Percentiles rank a stretch among this genome's conserved stretches.
phyloP scores from a whole-genome alignment of 2,888 invertebrate species.

The Geophilus truncorum region DNA sequence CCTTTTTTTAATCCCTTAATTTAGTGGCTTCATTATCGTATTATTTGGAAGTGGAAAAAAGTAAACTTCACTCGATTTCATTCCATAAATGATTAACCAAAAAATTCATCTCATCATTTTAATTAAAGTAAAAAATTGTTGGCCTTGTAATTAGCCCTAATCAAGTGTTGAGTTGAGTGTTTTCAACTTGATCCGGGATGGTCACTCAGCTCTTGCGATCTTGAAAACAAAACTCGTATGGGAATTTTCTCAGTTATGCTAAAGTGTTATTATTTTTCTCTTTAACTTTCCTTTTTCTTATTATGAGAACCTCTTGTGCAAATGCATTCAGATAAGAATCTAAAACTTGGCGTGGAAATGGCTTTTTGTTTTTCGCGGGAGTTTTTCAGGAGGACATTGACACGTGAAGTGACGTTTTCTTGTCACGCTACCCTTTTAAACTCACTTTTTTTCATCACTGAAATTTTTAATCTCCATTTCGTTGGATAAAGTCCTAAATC shows the following conservation, averaged over 20 bases:
- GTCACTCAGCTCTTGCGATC: not conserved
- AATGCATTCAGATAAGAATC: conserved; percentile 6
- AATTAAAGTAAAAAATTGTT: not conserved
- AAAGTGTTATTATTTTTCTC: conserved; percentile 9
- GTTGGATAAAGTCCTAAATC: too few species aligned
- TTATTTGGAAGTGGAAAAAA: not conserved
- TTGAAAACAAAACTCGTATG: conserved; percentile 23
- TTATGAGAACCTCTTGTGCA: not conserved
- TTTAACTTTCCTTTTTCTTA: not conserved
- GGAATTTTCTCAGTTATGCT: conserved; percentile 18
- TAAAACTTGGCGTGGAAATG: not conserved
- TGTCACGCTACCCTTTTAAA: not conserved
- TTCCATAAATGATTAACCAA: not conserved
- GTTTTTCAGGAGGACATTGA: not conserved
- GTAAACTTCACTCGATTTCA: not conserved
- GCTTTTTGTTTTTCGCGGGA: conserved; percentile 3
- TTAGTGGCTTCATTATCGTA: not conserved
- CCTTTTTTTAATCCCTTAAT: not conserved
- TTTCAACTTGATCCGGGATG: conserved; percentile 16
- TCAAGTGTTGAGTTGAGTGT: not conserved
- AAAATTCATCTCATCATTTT: not conserved
- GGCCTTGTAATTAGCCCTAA: conserved; percentile 2
- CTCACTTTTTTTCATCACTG: not conserved
- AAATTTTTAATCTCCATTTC: too few species aligned
- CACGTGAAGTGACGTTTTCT: not conserved